Conservation (phyloP, 2,888 invertebrate species). For the Aporophyla lueneburgensis region DNA sequence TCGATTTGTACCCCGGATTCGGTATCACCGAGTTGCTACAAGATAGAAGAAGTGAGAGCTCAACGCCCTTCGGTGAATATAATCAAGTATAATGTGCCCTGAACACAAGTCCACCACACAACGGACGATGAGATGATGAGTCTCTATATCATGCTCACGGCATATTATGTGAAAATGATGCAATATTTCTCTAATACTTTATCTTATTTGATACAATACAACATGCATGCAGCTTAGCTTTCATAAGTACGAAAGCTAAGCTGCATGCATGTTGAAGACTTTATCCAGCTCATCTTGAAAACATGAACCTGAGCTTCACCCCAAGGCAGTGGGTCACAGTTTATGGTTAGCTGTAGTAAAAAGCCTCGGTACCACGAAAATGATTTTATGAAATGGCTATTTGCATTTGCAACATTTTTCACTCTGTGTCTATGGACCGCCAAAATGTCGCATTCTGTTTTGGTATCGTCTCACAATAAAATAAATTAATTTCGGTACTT, state of each 20-base stretch:
- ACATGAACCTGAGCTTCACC: background rate
- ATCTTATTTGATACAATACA: no score
- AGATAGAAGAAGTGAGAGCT: background rate
- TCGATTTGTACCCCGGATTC: background rate
- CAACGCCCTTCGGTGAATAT: background rate
- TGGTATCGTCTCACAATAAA: slow-evolving; percentile 85
- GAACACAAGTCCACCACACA: background rate
- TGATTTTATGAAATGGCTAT: background rate
- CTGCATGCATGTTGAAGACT: background rate
- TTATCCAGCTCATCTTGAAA: background rate
- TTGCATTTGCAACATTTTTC: slow-evolving; percentile 13
- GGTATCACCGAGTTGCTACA: background rate
- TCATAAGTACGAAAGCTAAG: no score
- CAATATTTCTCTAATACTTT: background rate
- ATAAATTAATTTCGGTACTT: slow-evolving; percentile 82
- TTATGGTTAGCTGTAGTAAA: background rate
- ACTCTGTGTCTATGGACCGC: slow-evolving; percentile 76
- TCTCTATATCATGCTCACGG: no score
- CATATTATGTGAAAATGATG: background rate
- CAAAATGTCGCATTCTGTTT: slow-evolving; percentile 90
- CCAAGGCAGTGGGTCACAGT: no score
- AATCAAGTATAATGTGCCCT: background rate
- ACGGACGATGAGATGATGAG: background rate
- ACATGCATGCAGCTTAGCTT: no score
- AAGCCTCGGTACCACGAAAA: background rate